phyloP scores from a whole-genome alignment of 2,888 invertebrate genomes.

The Callimorpha dominula region DNA sequence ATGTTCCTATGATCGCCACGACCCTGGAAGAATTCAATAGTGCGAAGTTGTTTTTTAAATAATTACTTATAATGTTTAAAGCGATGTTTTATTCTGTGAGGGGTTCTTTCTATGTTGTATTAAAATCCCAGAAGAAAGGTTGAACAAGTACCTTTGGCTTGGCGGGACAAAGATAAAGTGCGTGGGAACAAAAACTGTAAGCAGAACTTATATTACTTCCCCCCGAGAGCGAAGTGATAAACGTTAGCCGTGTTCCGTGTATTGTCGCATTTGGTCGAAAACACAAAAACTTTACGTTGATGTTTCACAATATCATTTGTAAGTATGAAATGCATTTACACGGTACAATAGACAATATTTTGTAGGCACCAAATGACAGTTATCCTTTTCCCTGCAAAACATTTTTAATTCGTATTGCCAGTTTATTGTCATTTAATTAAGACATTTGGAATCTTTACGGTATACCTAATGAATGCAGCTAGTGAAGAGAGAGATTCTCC shows the following conservation, averaged over 20 bases:
- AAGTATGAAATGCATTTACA: neutral
- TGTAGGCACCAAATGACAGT: neutral
- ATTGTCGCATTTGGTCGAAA: slow-evolving; percentile 27
- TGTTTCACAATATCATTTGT: slow-evolving; percentile 18
- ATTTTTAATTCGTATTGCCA: neutral
- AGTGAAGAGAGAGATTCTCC: neutral
- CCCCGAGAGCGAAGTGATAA: slow-evolving; percentile 38
- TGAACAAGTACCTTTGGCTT: slow-evolving; percentile 1
- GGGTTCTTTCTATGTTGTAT: neutral
- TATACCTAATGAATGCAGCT: neutral
- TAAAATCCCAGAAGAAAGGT: neutral
- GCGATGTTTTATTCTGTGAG: no score
- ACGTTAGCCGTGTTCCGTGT: slow-evolving; percentile 28
- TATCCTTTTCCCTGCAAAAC: neutral
- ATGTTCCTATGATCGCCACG: no score
- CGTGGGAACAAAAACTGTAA: slow-evolving; percentile 24
- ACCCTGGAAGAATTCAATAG: no score
- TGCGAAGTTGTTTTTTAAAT: no score
- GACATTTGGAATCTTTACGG: neutral
- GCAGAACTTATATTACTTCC: slow-evolving; percentile 34
- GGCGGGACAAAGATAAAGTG: slow-evolving; percentile 3
- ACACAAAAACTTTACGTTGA: slow-evolving; percentile 14
- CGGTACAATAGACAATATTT: neutral
- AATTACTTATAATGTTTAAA: no score
- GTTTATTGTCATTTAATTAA: neutral